Conservation (phyloP, 2,888 invertebrate species). For the Crocallis elinguaria region DNA sequence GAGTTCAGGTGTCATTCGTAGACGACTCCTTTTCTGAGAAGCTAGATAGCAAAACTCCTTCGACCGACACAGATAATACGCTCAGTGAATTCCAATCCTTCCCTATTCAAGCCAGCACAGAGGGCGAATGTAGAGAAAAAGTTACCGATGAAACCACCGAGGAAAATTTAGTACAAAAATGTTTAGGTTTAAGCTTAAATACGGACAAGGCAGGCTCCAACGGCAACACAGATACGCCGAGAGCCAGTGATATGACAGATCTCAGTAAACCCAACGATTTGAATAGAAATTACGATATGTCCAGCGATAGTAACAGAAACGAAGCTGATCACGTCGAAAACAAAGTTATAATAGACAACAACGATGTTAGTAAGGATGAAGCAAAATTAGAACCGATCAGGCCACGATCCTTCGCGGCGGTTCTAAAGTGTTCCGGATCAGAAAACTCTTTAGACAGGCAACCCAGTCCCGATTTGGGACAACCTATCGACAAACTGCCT, state of each 20-base stretch:
- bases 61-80: conserved; percentile 78
- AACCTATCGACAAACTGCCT: conserved; percentile 79
- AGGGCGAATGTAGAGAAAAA: conserved; percentile 56
- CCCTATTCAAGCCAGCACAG: conserved; percentile 53
- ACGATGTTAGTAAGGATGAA: conserved; percentile 36
- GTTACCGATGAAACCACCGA: conserved; percentile 80
- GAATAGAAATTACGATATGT: conserved; percentile 55
- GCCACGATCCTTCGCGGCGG: conserved; percentile 75
- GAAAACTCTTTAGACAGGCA: conserved; percentile 75
- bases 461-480: conserved; percentile 68
- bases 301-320: conserved; percentile 40
- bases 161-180: conserved; percentile 79
- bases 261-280: conserved; percentile 75
- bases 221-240: conserved; percentile 39
- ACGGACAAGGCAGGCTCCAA: conserved; percentile 54
- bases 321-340: conserved; percentile 1
- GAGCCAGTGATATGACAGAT: conserved; percentile 68
- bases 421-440: conserved; percentile 73
- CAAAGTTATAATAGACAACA: conserved; percentile 31
- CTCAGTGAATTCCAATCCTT: conserved; percentile 76
- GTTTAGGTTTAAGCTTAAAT: conserved; percentile 76
- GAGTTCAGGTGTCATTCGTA: conserved; percentile 76
- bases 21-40: conserved; percentile 78
- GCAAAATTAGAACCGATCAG: conserved; percentile 57
- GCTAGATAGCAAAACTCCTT: conserved; percentile 76